Evolutionary conservation across 2,113 vertebrate genomes (phyloP).

Genomic region (Argyrosomus japonicus): DNA sequence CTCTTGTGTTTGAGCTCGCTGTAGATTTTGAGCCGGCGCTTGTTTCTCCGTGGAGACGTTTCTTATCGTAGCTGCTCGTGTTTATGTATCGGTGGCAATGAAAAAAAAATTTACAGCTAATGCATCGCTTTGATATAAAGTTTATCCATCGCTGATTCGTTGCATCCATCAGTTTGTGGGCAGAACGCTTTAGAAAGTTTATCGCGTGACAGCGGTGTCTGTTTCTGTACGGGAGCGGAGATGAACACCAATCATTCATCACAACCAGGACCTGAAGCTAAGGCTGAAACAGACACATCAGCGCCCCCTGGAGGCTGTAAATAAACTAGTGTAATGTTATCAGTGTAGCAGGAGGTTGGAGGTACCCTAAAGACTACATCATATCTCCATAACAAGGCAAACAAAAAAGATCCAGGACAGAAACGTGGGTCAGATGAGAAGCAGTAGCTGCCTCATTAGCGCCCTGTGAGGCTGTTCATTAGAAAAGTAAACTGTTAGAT

Average conservation of each 20-base stretch:
- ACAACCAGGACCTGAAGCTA: background rate
- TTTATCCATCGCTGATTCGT: slow-evolving; percentile 43
- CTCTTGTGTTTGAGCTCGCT: slow-evolving; percentile 72
- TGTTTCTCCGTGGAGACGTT: slow-evolving; percentile 59
- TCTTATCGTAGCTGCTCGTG: slow-evolving; percentile 66
- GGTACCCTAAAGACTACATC: too few relatives aligned
- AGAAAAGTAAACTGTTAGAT: too few relatives aligned
- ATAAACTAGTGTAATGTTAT: background rate
- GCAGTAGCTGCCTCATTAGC: background rate
- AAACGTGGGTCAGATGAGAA: background rate
- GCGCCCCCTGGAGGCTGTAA: background rate
- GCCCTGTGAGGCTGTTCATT: background rate
- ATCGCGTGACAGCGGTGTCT: slow-evolving; percentile 6
- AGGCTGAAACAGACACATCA: background rate
- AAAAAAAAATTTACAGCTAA: slow-evolving; percentile 44
- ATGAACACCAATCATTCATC: slow-evolving; percentile 11
- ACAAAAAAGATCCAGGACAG: background rate
- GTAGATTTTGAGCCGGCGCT: slow-evolving; percentile 58
- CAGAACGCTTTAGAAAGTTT: slow-evolving; percentile 5
- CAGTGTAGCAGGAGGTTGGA: background rate
- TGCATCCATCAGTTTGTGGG: slow-evolving; percentile 43
- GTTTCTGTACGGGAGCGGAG: slow-evolving; percentile 6
- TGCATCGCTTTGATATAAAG: slow-evolving; percentile 43
- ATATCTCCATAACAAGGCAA: background rate
- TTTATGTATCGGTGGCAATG: slow-evolving; percentile 67